Conservation (phyloP, 2,888 invertebrate genomes). For the Gandaritis pyraliata region DNA sequence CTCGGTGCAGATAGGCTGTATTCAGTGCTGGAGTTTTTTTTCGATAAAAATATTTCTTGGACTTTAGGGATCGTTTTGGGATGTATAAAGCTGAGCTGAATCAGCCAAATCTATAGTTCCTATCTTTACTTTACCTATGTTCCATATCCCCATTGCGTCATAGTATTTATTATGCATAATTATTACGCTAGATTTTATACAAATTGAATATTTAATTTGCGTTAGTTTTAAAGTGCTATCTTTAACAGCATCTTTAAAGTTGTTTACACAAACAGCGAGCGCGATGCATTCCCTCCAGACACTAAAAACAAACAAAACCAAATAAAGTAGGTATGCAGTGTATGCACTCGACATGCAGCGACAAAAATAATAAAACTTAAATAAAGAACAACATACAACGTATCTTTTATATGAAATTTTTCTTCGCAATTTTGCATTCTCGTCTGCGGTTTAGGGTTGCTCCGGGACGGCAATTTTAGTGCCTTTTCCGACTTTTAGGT, state of each 20-base stretch:
- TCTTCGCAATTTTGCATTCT: conserved; percentile 28
- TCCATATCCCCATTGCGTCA: too few relatives aligned
- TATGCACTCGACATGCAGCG: conserved; percentile 25
- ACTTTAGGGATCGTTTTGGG: neutral
- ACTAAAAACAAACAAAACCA: conserved; percentile 23
- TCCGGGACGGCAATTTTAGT: neutral
- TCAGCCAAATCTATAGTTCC: too few relatives aligned
- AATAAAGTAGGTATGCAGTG: conserved; percentile 17
- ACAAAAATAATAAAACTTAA: conserved; percentile 32
- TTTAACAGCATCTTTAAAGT: neutral
- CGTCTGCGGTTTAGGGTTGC: conserved; percentile 5
- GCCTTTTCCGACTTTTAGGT: conserved; percentile 4
- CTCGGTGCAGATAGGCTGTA: conserved; percentile 24
- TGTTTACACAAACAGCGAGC: conserved; percentile 8
- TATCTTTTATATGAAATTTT: conserved; percentile 26
- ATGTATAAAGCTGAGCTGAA: neutral
- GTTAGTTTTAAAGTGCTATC: too few relatives aligned
- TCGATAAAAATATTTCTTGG: conserved; percentile 22
- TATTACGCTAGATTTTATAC: too few relatives aligned
- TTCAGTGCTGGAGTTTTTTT: conserved; percentile 21
- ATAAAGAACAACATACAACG: conserved; percentile 25
- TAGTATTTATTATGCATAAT: too few relatives aligned
- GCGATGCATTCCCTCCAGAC: conserved; percentile 14
- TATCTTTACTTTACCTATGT: too few relatives aligned
- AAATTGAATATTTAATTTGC: too few relatives aligned